phyloP scores from a whole-genome alignment of 2,888 invertebrate genomes.

The Trissoscelio sp. region DNA sequence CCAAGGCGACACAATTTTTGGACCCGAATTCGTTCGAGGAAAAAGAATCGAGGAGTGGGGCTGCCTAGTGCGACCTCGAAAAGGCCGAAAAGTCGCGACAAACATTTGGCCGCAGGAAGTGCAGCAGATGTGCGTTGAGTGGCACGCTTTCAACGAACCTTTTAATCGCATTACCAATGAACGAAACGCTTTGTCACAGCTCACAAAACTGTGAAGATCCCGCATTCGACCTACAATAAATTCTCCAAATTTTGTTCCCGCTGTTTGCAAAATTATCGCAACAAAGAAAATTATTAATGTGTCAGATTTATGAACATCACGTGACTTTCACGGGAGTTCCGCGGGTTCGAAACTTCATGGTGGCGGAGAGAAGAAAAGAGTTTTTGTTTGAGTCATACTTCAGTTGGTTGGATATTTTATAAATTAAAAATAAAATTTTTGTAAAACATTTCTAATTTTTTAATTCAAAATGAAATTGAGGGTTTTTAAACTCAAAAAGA shows the following conservation, averaged over 20 bases:
- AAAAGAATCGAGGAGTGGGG: neutral
- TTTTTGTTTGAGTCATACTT: too few relatives aligned
- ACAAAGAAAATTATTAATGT: too few relatives aligned
- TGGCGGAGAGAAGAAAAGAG: too few relatives aligned
- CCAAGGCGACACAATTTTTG: conserved; percentile 28
- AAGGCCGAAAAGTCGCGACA: conserved; percentile 44
- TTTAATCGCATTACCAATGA: conserved; percentile 32
- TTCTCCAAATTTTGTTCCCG: neutral
- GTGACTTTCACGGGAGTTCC: too few relatives aligned
- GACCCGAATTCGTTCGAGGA: neutral
- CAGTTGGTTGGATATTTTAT: too few relatives aligned
- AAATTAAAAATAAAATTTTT: too few relatives aligned
- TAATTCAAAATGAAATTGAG: too few relatives aligned
- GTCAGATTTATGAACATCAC: too few relatives aligned
- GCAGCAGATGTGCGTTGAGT: conserved; percentile 39
- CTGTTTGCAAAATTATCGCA: too few relatives aligned
- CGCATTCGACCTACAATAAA: neutral
- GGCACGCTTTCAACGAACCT: conserved; percentile 42
- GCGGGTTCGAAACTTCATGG: too few relatives aligned
- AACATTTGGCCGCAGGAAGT: conserved; percentile 21
- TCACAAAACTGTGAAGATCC: neutral
- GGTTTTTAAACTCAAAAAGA: too few relatives aligned
- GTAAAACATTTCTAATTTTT: too few relatives aligned
- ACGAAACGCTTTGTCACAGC: conserved; percentile 14
- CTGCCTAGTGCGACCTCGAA: conserved; percentile 28